A percentile compares a stretch with the other conserved stretches of the same genome.
Evolutionary conservation across 2,888 invertebrate species (phyloP).

Genomic region (Poecilus cupreus): DNA sequence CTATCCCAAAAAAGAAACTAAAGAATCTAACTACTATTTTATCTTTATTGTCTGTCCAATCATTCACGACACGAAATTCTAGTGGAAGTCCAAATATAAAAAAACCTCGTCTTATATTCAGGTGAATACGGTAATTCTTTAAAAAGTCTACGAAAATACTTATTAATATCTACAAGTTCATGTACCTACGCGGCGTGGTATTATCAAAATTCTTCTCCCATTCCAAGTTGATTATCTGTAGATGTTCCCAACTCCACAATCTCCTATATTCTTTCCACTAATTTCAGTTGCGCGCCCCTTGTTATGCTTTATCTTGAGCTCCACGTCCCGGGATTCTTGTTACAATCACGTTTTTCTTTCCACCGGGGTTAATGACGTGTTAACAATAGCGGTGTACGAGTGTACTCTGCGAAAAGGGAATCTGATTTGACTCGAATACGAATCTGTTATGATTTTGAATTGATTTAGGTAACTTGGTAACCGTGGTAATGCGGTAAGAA

Average conservation of each 20-base stretch:
- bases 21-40: no score
- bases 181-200: no score
- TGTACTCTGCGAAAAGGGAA: neutral
- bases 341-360: slow-evolving; percentile 24
- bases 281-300: neutral
- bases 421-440: slow-evolving; percentile 4
- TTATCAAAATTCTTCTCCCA: neutral
- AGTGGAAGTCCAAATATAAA: no score
- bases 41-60: no score
- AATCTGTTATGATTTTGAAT: slow-evolving; percentile 43
- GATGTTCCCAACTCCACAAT: no score
- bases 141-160: no score
- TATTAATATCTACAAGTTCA: no score
- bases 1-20: no score
- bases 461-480: slow-evolving; percentile 41
- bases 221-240: slow-evolving; percentile 6
- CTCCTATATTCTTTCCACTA: neutral
- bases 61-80: no score
- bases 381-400: slow-evolving; percentile 14
- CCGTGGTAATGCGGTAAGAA: slow-evolving; percentile 22
- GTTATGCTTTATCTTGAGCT: slow-evolving; percentile 3
- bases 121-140: no score
- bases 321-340: neutral
- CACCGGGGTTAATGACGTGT: slow-evolving; percentile 25
- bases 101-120: no score